These are phyloP conservation scores for Selene dorsalis DNA, from an alignment of 2,797 vertebrate species.

Conservation along the genomic window DNA sequence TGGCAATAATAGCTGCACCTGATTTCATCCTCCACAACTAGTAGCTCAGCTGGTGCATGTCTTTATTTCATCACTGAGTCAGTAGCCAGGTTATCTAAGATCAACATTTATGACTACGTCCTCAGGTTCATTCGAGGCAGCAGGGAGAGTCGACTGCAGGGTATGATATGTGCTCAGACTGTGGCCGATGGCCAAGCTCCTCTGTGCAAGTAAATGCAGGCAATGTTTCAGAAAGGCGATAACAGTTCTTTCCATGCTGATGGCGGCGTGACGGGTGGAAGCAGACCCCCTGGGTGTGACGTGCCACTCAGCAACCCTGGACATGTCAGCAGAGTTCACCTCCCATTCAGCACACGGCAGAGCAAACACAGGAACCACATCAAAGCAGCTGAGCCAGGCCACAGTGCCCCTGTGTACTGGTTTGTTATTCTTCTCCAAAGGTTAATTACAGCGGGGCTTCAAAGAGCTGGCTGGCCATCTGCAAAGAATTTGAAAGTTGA, in stretches of 20 bases:
- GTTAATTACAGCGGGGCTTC: slow-evolving; percentile 79
- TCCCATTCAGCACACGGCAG: slow-evolving; percentile 57
- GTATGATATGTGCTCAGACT: slow-evolving; percentile 40
- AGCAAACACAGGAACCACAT: slow-evolving; percentile 79
- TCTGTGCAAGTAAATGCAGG: slow-evolving; percentile 34
- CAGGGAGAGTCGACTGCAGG: slow-evolving; percentile 2
- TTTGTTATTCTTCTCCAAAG: slow-evolving; percentile 80
- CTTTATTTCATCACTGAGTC: slow-evolving; percentile 1
- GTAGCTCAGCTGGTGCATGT: background rate
- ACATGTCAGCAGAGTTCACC: slow-evolving; percentile 64
- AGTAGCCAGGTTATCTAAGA: slow-evolving; percentile 9
- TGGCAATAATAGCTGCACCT: too few species aligned
- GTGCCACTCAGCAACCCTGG: slow-evolving; percentile 54
- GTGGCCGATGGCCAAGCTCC: slow-evolving; percentile 35
- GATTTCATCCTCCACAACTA: background rate
- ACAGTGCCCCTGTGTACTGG: slow-evolving; percentile 57
- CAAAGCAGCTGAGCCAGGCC: slow-evolving; percentile 69
- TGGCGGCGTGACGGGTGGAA: slow-evolving; percentile 13
- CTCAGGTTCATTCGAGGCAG: slow-evolving; percentile 51
- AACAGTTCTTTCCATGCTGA: slow-evolving; percentile 56
- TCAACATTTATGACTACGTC: slow-evolving; percentile 25
- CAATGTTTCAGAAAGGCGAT: slow-evolving; percentile 55
- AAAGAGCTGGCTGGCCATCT: slow-evolving; percentile 75
- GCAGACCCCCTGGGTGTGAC: slow-evolving; percentile 35
- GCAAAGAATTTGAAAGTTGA: slow-evolving; percentile 77